phyloP scores from a whole-genome alignment of 2,888 invertebrate genomes.

The Ditula angustiorana region DNA sequence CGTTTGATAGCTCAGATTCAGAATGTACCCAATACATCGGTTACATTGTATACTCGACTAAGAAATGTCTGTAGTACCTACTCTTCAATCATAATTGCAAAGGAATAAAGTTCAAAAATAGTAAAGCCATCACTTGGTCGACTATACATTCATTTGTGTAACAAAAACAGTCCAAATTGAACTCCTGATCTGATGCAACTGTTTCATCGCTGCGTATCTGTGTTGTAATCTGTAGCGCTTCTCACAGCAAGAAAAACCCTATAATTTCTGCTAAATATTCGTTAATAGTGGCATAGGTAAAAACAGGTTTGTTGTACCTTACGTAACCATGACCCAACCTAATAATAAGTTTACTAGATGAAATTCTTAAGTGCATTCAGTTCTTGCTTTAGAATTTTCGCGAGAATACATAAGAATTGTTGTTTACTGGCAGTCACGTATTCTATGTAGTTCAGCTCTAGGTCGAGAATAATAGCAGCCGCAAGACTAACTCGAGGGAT shows the following conservation, averaged over 20 bases:
- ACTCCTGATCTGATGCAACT: slow-evolving; percentile 31
- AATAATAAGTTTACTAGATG: slow-evolving; percentile 33
- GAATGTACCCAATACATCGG: neutral
- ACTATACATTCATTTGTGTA: slow-evolving; percentile 10
- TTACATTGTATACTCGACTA: neutral
- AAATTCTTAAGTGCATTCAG: slow-evolving; percentile 24
- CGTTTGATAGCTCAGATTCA: no score
- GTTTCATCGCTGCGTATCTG: slow-evolving; percentile 14
- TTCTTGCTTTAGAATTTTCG: slow-evolving; percentile 25
- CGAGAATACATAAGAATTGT: slow-evolving; percentile 25
- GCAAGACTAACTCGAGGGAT: slow-evolving; percentile 20
- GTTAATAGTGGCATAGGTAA: slow-evolving; percentile 3
- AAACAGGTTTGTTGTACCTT: slow-evolving; percentile 24
- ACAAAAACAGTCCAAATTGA: slow-evolving; percentile 28
- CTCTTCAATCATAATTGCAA: no score
- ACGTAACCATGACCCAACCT: slow-evolving; percentile 37
- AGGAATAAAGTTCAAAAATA: no score
- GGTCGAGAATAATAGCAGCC: slow-evolving; percentile 26
- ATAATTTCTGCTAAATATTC: slow-evolving; percentile 28
- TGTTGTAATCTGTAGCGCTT: slow-evolving; percentile 20
- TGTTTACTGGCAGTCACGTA: slow-evolving; percentile 25
- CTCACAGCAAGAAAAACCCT: slow-evolving; percentile 11
- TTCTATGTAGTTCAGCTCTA: slow-evolving; percentile 32
- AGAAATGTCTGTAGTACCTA: no score
- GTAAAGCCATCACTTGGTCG: no score